phyloP scores from a whole-genome alignment of 1,140 invertebrate species.

The Hydropsyche tenuis region DNA sequence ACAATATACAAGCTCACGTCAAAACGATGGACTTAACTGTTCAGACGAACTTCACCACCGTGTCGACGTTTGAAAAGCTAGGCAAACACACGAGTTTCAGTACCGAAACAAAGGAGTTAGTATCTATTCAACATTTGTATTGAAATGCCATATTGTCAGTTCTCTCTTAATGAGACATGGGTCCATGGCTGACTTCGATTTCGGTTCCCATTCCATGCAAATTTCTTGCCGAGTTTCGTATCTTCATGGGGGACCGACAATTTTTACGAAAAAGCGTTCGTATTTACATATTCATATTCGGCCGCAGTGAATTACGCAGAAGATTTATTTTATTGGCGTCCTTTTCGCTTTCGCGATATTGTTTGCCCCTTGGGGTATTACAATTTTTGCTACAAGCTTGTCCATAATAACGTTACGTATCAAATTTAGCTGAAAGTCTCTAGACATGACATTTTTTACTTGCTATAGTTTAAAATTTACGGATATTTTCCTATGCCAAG shows the following conservation, averaged over 20 bases:
- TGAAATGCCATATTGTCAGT: too few species aligned
- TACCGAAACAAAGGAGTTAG: not conserved
- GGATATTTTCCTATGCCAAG: not conserved
- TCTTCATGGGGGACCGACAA: too few species aligned
- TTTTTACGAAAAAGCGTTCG: not conserved
- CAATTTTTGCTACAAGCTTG: not conserved
- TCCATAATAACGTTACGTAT: not conserved
- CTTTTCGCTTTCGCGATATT: not conserved
- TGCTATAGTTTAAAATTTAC: too few species aligned
- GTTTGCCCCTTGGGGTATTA: not conserved
- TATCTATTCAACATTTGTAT: not conserved
- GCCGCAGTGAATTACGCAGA: constrained; percentile 8
- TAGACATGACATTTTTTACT: too few species aligned
- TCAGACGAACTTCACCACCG: not conserved
- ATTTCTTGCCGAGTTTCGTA: too few species aligned
- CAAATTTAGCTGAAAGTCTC: too few species aligned
- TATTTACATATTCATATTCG: constrained; percentile 20
- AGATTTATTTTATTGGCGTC: constrained; percentile 16
- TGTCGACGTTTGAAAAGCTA: not conserved
- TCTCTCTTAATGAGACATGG: too few species aligned
- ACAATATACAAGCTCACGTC: too few species aligned
- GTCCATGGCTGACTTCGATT: too few species aligned
- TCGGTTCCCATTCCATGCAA: too few species aligned
- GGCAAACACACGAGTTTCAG: constrained; percentile 2
- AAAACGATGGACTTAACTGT: not conserved